phyloP scores from a whole-genome alignment of 1,140 invertebrate species.

The Maniola jurtina region DNA sequence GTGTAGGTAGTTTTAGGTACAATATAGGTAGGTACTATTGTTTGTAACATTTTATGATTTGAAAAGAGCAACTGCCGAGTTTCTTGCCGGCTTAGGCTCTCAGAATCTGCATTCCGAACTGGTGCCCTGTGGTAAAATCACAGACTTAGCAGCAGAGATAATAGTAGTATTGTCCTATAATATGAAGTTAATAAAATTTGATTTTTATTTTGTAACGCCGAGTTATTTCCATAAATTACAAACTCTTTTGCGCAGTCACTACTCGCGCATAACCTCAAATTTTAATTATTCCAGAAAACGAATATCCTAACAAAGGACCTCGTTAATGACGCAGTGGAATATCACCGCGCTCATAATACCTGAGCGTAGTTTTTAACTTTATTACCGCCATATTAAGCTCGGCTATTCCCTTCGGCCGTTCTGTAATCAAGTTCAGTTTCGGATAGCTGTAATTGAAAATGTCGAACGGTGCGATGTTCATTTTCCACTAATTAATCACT shows the following conservation, averaged over 20 bases:
- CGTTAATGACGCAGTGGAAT: slow-evolving; percentile 13
- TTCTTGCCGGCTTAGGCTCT: no score
- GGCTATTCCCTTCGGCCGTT: slow-evolving; percentile 57
- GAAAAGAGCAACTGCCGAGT: no score
- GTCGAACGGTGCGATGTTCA: slow-evolving; percentile 70
- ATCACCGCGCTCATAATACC: slow-evolving; percentile 14
- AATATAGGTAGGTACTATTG: no score
- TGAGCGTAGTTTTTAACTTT: slow-evolving; percentile 57
- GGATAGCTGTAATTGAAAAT: slow-evolving; percentile 74
- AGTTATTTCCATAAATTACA: no score
- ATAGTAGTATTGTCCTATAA: no score
- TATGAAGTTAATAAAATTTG: no score
- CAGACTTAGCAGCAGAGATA: no score
- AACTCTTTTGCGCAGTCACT: not conserved
- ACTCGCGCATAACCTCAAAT: not conserved
- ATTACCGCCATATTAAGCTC: slow-evolving; percentile 53
- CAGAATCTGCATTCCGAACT: no score
- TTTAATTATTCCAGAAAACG: slow-evolving; percentile 5
- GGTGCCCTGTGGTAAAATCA: no score
- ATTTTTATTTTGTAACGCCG: no score
- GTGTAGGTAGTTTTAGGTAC: no score
- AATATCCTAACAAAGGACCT: slow-evolving; percentile 4
- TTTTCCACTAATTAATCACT: slow-evolving; percentile 77
- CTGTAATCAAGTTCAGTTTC: slow-evolving; percentile 65
- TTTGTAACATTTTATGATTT: no score